phyloP scores from a whole-genome alignment of 1,140 invertebrate species.

The Caenorhabditis brenneri region DNA sequence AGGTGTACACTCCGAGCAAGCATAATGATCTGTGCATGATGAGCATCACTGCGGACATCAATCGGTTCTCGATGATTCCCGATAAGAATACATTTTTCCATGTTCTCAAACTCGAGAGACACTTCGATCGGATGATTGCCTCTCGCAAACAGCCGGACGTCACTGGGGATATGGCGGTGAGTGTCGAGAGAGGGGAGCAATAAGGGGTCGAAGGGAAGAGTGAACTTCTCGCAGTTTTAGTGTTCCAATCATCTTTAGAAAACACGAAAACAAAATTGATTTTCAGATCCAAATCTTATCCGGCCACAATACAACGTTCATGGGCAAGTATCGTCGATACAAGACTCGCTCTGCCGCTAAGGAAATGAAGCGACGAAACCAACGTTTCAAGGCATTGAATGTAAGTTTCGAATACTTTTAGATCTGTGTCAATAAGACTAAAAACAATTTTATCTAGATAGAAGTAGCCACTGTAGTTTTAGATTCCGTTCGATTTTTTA shows the following conservation, averaged over 20 bases:
- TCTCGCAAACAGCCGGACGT: background rate
- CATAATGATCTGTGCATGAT: conserved; percentile 26
- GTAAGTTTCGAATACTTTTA: background rate
- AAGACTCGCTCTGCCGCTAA: background rate
- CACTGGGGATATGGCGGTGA: conserved; percentile 33
- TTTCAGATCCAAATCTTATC: conserved; percentile 23
- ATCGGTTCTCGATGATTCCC: conserved; percentile 7
- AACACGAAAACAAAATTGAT: background rate
- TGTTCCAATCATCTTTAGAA: too few relatives aligned
- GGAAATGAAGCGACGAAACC: conserved; percentile 11
- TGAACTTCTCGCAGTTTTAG: background rate
- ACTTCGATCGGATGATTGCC: conserved; percentile 22
- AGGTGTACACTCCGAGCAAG: conserved; percentile 27
- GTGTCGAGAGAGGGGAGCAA: too few relatives aligned
- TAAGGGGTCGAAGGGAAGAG: background rate
- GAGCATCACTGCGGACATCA: conserved; percentile 28
- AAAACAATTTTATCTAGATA: background rate
- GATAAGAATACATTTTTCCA: conserved; percentile 22
- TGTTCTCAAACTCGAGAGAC: conserved; percentile 34
- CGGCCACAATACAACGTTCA: background rate
- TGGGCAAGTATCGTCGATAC: conserved; percentile 26
- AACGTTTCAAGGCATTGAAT: conserved; percentile 9
- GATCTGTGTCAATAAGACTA: too few relatives aligned
- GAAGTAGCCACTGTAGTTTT: too few relatives aligned
- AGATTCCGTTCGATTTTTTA: too few relatives aligned